Base-by-base conservation (phyloP, 2,888 invertebrate genomes). In the Caprella mutica region DNA sequence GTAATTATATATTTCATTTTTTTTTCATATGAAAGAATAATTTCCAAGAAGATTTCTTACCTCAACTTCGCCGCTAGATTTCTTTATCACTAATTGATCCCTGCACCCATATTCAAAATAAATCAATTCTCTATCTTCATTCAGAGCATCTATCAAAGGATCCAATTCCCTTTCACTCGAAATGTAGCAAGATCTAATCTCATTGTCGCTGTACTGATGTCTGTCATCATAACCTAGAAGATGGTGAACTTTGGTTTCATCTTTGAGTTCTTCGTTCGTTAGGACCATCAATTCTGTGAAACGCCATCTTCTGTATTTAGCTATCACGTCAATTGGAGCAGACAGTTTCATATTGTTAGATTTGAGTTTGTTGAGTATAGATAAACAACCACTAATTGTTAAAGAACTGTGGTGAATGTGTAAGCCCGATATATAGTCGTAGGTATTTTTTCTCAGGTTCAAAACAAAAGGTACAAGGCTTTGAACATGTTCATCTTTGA, bases 131-230 rank as follows among this genome's bases (percentile, higher is more conserved):
- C 58, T 38, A 6, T 55, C 27, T 2, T 26, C 44, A 5, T n/a
- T 26, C 4, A 61, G 51, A 26, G 52, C 57, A 12, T 52, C 35
- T 6, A 35, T 38, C 3, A 61, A 42, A 19, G 33, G 30, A 2
- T 8, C 40, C 21, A 57, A 58, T n/a, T 60, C 60, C 2, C 23
- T 8, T 4, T 38, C 40, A 12, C 27, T 52, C 3, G 53, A 17
- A 19, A 52, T 12, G 21, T 35, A 42, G n/a, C 48, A 55, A 3
- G 64, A 52, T 12, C 39, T 21, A 2, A 58, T 44, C 44, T 64
- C 64, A 42, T 64, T 64, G 26, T 64, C 64, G 40, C 53, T 64
- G 46, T 64, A 64, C 19, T 60, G 60, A 46, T 60, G 38, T 19
- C 59, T 48, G 27, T 64, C 64, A 14, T 57, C 64, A 29, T 64